Base-by-base conservation (phyloP, 2,888 invertebrate genomes). In the Caenorhabditis wallacei region DNA sequence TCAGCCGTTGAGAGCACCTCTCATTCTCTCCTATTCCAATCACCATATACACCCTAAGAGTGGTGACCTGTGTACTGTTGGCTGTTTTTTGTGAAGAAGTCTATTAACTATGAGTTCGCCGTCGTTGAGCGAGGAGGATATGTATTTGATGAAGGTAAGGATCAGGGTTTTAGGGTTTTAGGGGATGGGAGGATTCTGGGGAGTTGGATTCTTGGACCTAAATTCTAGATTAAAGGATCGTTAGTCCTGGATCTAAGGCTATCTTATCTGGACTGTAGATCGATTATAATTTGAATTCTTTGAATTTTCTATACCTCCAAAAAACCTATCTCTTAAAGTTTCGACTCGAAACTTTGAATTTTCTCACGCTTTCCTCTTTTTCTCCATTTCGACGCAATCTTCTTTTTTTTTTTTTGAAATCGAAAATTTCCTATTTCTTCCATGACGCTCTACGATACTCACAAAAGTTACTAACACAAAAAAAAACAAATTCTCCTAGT, bases 111-210 rank as follows among this genome's bases (percentile, higher is more conserved):
- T 59, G 59, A 48, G 37, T 20, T 51, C 59, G 53, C 46, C 59
- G n/a, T 22, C 71, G n/a, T 8, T 61, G 26, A 71, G 59, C 20
- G 71, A 71, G 18, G 71, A 71, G 40, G 71, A 71, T n/a, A 11
- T 69, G 54, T 43, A 40, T 16, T 43, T 56, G 54, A 56, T 69
- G 69, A 69, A 69, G 56, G 69, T 69, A 56, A 40, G 69, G 16
- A n/a, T n/a, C n/a, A 30, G n/a, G 5, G n/a, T 4, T n/a, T 30
- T 0, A 53, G 18, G 35, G 43, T 2, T 53, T 10, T 13, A 24
- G 26, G 3, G 26, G 20, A 8, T 24, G 30, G 30, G 3, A 30
- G 30, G n/a, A n/a, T n/a, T n/a, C n/a, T n/a, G n/a, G n/a, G n/a
- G n/a, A n/a, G n/a, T n/a, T n/a, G n/a, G n/a, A n/a, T n/a, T n/a